Base-by-base conservation (phyloP, 2,888 invertebrate genomes). In the Eilema sororculum region DNA sequence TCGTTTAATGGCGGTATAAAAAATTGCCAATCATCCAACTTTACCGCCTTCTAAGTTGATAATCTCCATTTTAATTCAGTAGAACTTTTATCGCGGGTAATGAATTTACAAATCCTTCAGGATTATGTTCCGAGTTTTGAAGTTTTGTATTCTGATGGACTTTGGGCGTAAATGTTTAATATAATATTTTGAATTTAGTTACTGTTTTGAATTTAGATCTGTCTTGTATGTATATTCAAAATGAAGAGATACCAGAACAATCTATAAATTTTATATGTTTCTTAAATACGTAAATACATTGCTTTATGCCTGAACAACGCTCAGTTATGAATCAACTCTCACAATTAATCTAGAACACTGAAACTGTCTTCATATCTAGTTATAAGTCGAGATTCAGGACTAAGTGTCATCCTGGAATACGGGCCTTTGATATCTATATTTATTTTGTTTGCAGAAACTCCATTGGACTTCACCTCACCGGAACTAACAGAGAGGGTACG, bases 51-150 rank as follows among this genome's bases (percentile, higher is more conserved):
- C 75, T 77, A 87, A 88, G 80, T 89, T 87, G 83, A 86, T 89
- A 89, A 89, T 88, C 89, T 88, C 86, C 85, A 82, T 89, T 90
- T 89, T 90, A 90, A 90, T 90, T 89, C 86, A 83, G 78, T 79
- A 73, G 73, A 89, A 89, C 87, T 91, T 90, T 91, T 89, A 90
- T 88, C 87, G 86, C 74, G 79, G 75, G 82, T 88, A 89, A 91
- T 91, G 89, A 90, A 90, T 90, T 90, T 88, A 88, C 90, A 89
- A 89, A 89, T 90, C 90, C 88, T 79, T 77, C 64, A 75, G 87
- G 86, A 88, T 87, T 88, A 87, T 83, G 79, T 77, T 73, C 77
- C 46, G 79, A 82, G 81, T 85, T 83, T 78, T 70, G 67, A 79
- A 83, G 78, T 84, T 83, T 69, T 60, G 74, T 74, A 78, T 76